Base-by-base conservation (phyloP, 2,797 vertebrate species). In the Anniella stebbinsi region DNA sequence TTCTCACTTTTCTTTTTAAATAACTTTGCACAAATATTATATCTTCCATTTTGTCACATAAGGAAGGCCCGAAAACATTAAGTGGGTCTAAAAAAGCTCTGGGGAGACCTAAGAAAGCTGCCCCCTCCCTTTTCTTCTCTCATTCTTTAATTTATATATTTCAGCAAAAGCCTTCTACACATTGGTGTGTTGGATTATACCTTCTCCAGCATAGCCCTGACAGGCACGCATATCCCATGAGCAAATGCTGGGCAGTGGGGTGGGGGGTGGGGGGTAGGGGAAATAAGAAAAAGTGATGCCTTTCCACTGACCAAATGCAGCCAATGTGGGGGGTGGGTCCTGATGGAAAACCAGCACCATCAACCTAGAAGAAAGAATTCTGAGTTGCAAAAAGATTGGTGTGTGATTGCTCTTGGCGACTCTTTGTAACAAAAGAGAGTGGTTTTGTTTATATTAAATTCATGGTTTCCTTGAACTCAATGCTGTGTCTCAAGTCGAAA, bases 381-480 rank as follows among this genome's bases (percentile, higher is more conserved):
- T 77, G 85, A 76, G 51, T 84, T 87, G 54, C 45, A 70, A 84
- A 87, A 82, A 77, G 48, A 78, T 25, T 54, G 72, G 11, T 51
- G 69, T 18, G 30, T 2, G 80, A 81, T 87, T 87, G 85, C 45
- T 90, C 70, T 67, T 25, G 41, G 78, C 28, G 17, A 81, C 18
- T 41, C 28, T 54, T 54, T 25, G 57, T 28, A 82, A 69, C 72
- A 83, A 90, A 67, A 77, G 36, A 88, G 45, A 77, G 51, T 28
- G 51, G 73, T 45, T 60, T 84, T 57, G 86, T 87, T 84, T 48
- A 12, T 76, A 70, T 78, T n/a, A 45, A 83, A 87, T 87, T 21
- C 80, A 87, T 87, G 73, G 36, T 70, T 84, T 84, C 72, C 86
- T 77, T 48, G 72, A 83, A 90, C 57, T 87, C 45, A 66, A 15